Evolutionary conservation across 2,888 invertebrate species (phyloP).

Genomic region (Hoplodrina ambigua): DNA sequence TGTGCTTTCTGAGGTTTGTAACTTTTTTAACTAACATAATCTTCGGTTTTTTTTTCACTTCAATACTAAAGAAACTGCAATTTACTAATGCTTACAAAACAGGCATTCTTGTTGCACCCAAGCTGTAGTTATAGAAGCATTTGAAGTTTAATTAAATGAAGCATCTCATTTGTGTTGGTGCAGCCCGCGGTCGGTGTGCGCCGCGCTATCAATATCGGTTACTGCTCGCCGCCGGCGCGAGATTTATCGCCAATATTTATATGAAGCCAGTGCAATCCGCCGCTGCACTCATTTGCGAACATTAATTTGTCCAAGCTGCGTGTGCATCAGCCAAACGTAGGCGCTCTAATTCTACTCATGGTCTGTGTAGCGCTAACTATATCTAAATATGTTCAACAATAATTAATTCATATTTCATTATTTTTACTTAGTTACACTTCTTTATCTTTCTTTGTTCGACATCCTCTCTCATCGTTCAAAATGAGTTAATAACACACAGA

Average conservation of each 20-base stretch:
- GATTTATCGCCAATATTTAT: conserved; percentile 73
- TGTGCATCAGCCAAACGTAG: conserved; percentile 4
- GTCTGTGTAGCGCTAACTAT: conserved; percentile 1
- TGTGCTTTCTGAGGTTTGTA: conserved; percentile 32
- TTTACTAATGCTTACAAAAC: background rate
- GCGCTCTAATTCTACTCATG: conserved; percentile 19
- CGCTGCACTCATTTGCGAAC: conserved; percentile 51
- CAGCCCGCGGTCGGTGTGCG: conserved; percentile 47
- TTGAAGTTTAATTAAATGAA: conserved; percentile 48
- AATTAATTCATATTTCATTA: background rate
- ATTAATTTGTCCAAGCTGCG: conserved; percentile 36
- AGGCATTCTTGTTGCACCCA: background rate
- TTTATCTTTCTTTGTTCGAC: too few relatives aligned
- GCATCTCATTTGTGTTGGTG: conserved; percentile 40
- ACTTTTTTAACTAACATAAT: conserved; percentile 37
- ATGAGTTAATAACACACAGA: background rate
- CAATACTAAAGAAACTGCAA: background rate
- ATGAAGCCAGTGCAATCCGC: conserved; percentile 55
- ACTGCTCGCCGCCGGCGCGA: conserved; percentile 70
- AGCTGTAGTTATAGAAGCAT: conserved; percentile 7
- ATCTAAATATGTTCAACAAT: background rate
- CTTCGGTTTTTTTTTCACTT: conserved; percentile 11
- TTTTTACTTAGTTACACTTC: too few relatives aligned
- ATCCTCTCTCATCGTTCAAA: background rate
- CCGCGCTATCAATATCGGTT: conserved; percentile 71